phyloP scores from a whole-genome alignment of 2,888 invertebrate species.

The Baccha elongata region DNA sequence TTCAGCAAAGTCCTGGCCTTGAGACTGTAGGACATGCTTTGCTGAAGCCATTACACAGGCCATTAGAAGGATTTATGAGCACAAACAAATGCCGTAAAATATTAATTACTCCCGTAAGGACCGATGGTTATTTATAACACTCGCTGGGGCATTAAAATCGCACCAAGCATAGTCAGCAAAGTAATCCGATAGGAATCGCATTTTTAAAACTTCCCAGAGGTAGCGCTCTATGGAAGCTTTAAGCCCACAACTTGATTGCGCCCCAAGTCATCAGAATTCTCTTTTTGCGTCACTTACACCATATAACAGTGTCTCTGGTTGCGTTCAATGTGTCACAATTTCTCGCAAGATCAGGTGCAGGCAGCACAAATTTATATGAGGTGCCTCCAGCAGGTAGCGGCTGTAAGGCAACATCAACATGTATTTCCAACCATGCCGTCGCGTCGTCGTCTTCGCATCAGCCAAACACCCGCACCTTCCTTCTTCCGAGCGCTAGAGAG shows the following conservation, averaged over 20 bases:
- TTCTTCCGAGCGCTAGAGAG: constrained; percentile 36
- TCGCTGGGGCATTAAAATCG: constrained; percentile 28
- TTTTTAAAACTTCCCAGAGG: constrained; percentile 50
- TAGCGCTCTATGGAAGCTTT: constrained; percentile 55
- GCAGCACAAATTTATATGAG: constrained; percentile 72
- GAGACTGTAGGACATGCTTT: constrained; percentile 5
- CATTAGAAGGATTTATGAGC: constrained; percentile 64
- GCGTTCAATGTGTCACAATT: constrained; percentile 68
- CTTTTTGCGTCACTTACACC: constrained; percentile 50
- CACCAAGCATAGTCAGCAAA: constrained; percentile 10
- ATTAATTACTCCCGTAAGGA: constrained; percentile 69
- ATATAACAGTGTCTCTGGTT: constrained; percentile 47
- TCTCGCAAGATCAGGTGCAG: constrained; percentile 67
- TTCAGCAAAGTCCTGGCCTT: constrained; percentile 21
- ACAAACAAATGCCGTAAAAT: constrained; percentile 62
- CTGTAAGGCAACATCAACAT: constrained; percentile 31
- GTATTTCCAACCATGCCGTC: constrained; percentile 27
- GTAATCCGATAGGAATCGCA: constrained; percentile 61
- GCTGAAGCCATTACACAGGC: constrained; percentile 25
- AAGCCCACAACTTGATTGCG: constrained; percentile 45
- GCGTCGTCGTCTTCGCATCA: background rate
- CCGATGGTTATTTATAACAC: constrained; percentile 40
- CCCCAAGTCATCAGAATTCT: constrained; percentile 30
- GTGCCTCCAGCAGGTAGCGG: constrained; percentile 41
- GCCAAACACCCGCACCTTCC: constrained; percentile 12